phyloP scores from a whole-genome alignment of 2,797 vertebrate species.

The Coreius guichenoti region DNA sequence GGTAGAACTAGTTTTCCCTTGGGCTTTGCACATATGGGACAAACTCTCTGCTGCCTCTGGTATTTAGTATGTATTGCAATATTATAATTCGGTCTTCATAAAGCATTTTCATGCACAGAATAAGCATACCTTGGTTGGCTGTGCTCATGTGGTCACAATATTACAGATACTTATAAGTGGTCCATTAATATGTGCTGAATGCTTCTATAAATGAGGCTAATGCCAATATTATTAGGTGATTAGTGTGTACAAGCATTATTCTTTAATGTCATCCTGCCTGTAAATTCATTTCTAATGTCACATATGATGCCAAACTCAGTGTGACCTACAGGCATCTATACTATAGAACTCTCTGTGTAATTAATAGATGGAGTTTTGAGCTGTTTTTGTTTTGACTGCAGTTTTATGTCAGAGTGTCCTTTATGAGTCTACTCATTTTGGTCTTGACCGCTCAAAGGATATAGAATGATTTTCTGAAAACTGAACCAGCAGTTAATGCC shows the following conservation, averaged over 20 bases:
- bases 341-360: not conserved
- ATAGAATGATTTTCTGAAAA: constrained; percentile 51
- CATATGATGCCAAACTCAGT: not conserved
- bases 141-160: not conserved
- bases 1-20: constrained; percentile 53
- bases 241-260: not conserved
- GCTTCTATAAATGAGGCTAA: not conserved
- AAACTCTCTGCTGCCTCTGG: not conserved
- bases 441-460: constrained; percentile 46
- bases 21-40: not conserved
- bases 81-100: not conserved
- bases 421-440: constrained; percentile 43
- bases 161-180: not conserved
- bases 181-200: not conserved
- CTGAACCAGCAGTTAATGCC: constrained; percentile 41
- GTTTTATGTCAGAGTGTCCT: constrained; percentile 22
- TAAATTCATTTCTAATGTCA: constrained; percentile 11
- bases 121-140: not conserved
- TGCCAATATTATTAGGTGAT: not conserved
- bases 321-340: not conserved
- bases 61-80: not conserved
- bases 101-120: not conserved
- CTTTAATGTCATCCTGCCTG: not conserved
- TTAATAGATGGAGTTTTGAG: constrained; percentile 30
- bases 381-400: constrained; percentile 58